phyloP scores from a whole-genome alignment of 2,888 invertebrate species.

The Trissolcus japonicus region DNA sequence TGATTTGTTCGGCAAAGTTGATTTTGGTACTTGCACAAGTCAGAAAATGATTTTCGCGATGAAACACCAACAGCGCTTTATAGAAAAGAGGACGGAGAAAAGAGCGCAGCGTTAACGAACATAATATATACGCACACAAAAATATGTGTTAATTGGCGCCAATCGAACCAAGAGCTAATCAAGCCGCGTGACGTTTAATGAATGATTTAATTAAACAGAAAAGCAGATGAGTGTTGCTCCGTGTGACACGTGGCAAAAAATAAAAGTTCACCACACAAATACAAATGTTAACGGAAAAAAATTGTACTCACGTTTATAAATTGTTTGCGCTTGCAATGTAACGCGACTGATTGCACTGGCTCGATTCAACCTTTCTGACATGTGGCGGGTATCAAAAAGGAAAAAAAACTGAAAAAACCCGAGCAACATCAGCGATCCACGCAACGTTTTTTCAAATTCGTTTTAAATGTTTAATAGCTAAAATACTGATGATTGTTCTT shows the following conservation, averaged over 20 bases:
- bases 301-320: conserved; percentile 32
- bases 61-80: neutral
- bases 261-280: conserved; percentile 5
- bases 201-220: conserved; percentile 54
- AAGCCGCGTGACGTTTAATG: conserved; percentile 53
- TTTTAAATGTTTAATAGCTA: conserved; percentile 59
- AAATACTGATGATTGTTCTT: conserved; percentile 18
- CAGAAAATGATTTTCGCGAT: conserved; percentile 40
- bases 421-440: conserved; percentile 5
- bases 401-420: conserved; percentile 7
- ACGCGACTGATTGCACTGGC: conserved; percentile 15
- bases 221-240: conserved; percentile 45
- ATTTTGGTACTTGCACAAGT: conserved; percentile 42
- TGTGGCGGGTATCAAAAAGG: conserved; percentile 32
- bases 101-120: conserved; percentile 41
- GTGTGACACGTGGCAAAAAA: conserved; percentile 20
- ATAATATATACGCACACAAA: conserved; percentile 38
- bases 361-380: conserved; percentile 27
- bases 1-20: conserved; percentile 41
- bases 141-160: conserved; percentile 51
- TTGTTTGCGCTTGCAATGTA: conserved; percentile 34
- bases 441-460: conserved; percentile 47
- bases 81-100: conserved; percentile 4
- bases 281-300: conserved; percentile 13
- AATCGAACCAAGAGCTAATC: conserved; percentile 50